A percentile compares a stretch with the other conserved stretches of the same genome.
Evolutionary conservation across 2,113 vertebrate species (phyloP).

Genomic region (Oreochromis spilurus): DNA sequence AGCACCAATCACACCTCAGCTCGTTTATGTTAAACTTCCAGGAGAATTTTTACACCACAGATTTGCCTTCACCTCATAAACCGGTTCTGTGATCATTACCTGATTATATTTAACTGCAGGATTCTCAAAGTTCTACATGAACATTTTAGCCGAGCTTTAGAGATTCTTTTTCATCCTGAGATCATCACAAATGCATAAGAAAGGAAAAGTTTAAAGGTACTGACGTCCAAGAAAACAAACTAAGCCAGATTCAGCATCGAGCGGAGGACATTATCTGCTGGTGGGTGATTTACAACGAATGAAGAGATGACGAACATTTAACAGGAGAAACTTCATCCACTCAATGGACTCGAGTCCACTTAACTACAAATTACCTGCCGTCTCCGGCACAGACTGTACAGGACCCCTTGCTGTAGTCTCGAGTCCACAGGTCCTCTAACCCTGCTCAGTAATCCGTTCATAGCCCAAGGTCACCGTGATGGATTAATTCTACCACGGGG

Average conservation of each 20-base stretch:
- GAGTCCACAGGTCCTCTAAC: not conserved
- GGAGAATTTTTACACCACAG: not conserved
- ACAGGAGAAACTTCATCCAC: not conserved
- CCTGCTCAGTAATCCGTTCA: not conserved
- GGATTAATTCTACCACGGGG: not conserved
- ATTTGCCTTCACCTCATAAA: not conserved
- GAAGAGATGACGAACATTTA: not conserved
- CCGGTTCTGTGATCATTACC: not conserved
- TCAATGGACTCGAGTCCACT: not conserved
- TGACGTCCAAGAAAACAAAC: not conserved
- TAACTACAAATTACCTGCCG: not conserved
- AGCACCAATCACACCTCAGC: not conserved
- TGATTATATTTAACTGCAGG: not conserved
- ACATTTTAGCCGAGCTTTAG: rapidly evolving
- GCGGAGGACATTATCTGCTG: not conserved
- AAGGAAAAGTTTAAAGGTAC: not conserved
- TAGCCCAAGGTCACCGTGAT: not conserved
- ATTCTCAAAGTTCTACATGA: not conserved
- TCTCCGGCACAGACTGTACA: not conserved
- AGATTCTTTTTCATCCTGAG: not conserved
- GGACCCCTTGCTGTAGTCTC: not conserved
- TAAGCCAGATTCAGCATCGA: not conserved
- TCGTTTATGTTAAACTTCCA: not conserved
- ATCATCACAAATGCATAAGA: not conserved
- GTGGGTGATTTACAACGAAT: not conserved